Evolutionary conservation across 2,797 vertebrate genomes (phyloP).

Genomic region (Otolemur crassicaudatus): DNA sequence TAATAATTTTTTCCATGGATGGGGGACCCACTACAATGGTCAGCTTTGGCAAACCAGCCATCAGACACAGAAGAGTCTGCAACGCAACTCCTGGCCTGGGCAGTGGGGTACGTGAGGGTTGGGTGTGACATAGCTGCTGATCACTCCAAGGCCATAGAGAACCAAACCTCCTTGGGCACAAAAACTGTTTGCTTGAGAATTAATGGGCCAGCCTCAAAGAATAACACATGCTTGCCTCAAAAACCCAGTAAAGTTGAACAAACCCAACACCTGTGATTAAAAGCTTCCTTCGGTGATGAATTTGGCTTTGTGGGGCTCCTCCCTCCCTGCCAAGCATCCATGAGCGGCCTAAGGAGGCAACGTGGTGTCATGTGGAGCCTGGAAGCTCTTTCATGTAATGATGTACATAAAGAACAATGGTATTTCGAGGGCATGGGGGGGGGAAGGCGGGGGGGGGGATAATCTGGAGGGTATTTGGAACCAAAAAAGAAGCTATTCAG

Average conservation of each 20-base stretch:
- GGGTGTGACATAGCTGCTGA: neutral
- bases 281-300: neutral
- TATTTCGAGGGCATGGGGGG: neutral
- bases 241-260: neutral
- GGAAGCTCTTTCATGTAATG: neutral
- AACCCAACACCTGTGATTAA: neutral
- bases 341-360: neutral
- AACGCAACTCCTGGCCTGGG: neutral
- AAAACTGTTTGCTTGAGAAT: neutral
- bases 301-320: neutral
- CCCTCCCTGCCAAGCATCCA: neutral
- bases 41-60: neutral
- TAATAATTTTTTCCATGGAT: neutral
- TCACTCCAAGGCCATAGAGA: neutral
- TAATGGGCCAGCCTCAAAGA: neutral
- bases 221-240: neutral
- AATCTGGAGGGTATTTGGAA: neutral
- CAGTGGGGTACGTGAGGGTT: neutral
- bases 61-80: neutral
- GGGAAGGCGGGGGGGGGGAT: neutral
- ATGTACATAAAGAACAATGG: neutral
- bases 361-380: neutral
- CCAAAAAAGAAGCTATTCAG: neutral
- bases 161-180: neutral
- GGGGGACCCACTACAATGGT: neutral